Base-by-base conservation (phyloP, 2,888 invertebrate species). In the Rhimphoctona megacephalus region DNA sequence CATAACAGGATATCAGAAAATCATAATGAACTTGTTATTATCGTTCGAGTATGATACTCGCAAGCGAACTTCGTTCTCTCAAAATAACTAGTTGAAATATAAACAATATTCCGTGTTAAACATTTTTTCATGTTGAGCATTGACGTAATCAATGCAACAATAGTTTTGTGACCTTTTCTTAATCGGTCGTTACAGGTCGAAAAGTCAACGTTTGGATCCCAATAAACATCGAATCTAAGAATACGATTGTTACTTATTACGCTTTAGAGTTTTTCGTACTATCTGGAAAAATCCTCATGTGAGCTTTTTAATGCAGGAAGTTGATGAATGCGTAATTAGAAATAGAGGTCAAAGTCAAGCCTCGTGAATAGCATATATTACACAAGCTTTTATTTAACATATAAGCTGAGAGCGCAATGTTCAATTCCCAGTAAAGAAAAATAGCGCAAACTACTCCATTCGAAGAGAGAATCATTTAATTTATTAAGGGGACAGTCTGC, bases 321-420 rank as follows among this genome's bases (percentile, higher is more conserved):
- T 82, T 76, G 81, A 83, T 73, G 87, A 85, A 89, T 90, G 88
- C 88, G 87, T 89, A 80, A 86, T 86, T 69, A 81, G 88, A 87
- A 81, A 83, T 82, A 79, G 86, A 84, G 89, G 87, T 90, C 89
- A 89, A 77, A 88, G 81, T 80, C 85, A 85, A 85, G 86, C 80
- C 57, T 39, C 52, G 33, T 43, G 33, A 74, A 78, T 78, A 67
- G 73, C 66, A 36, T 64, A 17, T n/a, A 64, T 46, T 57, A 39
- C 52, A 72, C 74, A 39, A 73, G 70, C 43, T 25, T 72, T 61
- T 6, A 19, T 39, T 25, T 61, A 36, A 36, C 25, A 25, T n/a
- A 11, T 8, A 39, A 22, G 19, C 43, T 14, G 36, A 22, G 61
- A 57, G 49, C 52, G 22, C 76, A 66, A 43, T 66, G 54, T 22